phyloP scores from a whole-genome alignment of 2,797 vertebrate species.

The Darevskia mixta region DNA sequence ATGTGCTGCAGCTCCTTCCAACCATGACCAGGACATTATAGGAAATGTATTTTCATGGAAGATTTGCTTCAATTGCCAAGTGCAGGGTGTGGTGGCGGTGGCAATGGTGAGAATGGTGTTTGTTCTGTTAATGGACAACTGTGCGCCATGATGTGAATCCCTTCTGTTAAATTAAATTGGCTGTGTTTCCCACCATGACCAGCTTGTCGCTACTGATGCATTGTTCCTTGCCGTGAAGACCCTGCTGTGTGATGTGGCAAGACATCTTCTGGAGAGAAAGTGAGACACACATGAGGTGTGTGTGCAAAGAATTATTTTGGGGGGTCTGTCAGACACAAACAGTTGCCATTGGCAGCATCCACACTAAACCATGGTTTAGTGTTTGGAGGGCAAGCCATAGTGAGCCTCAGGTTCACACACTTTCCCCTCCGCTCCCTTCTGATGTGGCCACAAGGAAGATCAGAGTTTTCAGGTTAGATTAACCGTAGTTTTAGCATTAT shows the following conservation, averaged over 20 bases:
- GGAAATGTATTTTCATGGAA: slow-evolving; percentile 91
- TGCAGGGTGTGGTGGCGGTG: slow-evolving; percentile 69
- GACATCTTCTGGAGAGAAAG: slow-evolving; percentile 44
- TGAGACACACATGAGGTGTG: slow-evolving; percentile 24
- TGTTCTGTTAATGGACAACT: slow-evolving; percentile 89
- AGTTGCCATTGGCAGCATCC: neutral
- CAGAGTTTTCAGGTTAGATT: neutral
- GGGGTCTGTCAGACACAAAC: slow-evolving; percentile 35
- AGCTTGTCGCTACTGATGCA: slow-evolving; percentile 51
- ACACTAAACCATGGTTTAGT: neutral
- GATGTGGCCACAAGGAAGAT: neutral
- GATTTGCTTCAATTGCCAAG: slow-evolving; percentile 89
- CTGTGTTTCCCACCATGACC: slow-evolving; percentile 63
- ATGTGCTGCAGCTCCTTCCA: slow-evolving; percentile 75
- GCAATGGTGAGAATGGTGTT: slow-evolving; percentile 70
- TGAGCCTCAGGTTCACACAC: neutral
- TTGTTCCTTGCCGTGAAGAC: slow-evolving; percentile 42
- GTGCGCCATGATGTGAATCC: slow-evolving; percentile 79
- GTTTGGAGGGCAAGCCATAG: neutral
- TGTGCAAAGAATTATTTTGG: slow-evolving; percentile 22
- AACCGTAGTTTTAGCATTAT: neutral
- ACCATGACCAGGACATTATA: slow-evolving; percentile 86
- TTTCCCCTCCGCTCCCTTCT: neutral
- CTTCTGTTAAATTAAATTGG: slow-evolving; percentile 77
- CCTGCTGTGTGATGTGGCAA: slow-evolving; percentile 37